Evolutionary conservation across 2,113 vertebrate genomes (phyloP), one percentile per base, ranked within the genome.

Genomic region (Seriola dumerili): DNA sequence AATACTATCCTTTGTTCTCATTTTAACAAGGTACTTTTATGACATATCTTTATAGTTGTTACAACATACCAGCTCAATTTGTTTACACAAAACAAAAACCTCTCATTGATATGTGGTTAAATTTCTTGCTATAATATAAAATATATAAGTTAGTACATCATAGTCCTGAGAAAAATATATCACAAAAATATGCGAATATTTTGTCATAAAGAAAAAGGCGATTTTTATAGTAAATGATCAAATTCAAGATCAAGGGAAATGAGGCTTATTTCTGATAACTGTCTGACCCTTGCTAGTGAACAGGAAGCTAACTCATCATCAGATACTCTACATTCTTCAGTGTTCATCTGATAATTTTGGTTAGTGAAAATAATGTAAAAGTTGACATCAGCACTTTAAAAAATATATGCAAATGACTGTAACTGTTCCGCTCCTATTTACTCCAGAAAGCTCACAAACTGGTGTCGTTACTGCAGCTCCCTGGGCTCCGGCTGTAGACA

Each of bases 401-500:
- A 29, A 29, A 29, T 29, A 29, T 29, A 29, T 29, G 29, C 29
- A 29, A 29, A 29, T 29, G 29, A 29, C 29, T 29, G 2, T 29
- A 29, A 29, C 29, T 29, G 29, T 29, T 29, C 29, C 29, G 42
- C 11, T 36, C 34, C 8, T 10, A 62, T 78, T 81, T 42, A 77
- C 62, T 76, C 36, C 65, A 61, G 17, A 81, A 36, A 23, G 44
- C 77, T 58, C 71, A 80, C 74, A 88, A 69, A 88, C 75, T 36
- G 71, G 52, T 62, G 61, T 38, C 72, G 58, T 70, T 52, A 21
- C 42, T 73, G 83, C 36, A 46, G 72, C 25, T 69, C 44, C 40
- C 61, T 74, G 46, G 5, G 79, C 76, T 86, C 61, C 3, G 36
- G 36, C 81, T 72, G 79, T 70, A 61, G 85, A 90, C 76, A 85